phyloP scores from a whole-genome alignment of 1,140 invertebrate genomes.

The Amyelois transitella region DNA sequence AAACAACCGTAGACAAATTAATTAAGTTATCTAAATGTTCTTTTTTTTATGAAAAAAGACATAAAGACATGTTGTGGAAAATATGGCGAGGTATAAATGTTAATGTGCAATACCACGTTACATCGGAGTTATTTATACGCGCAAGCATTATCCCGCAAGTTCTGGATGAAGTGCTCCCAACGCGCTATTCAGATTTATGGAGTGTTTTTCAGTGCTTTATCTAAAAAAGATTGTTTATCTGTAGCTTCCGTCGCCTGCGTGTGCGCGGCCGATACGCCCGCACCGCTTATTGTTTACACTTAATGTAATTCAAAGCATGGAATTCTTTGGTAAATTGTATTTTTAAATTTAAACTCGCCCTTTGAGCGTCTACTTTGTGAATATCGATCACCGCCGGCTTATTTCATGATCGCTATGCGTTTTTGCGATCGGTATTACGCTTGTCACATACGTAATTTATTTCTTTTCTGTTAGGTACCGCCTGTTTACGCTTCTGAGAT shows the following conservation, averaged over 20 bases:
- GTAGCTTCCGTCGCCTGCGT: conserved; percentile 60
- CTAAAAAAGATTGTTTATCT: conserved; percentile 72
- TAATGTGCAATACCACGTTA: not conserved
- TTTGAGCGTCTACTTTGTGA: conserved; percentile 48
- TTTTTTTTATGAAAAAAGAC: no score
- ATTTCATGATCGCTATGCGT: conserved; percentile 55
- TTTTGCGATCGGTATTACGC: conserved; percentile 64
- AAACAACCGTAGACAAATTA: no score
- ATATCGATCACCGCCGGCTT: conserved; percentile 52
- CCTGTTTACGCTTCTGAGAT: conserved; percentile 8
- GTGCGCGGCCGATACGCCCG: conserved; percentile 54
- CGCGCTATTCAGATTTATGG: conserved; percentile 46
- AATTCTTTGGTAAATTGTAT: conserved; percentile 68
- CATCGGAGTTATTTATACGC: conserved; percentile 16
- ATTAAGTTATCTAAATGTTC: no score
- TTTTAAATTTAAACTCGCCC: conserved; percentile 64
- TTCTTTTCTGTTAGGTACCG: conserved; percentile 30
- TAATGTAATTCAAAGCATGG: conserved; percentile 72
- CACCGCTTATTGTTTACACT: conserved; percentile 69
- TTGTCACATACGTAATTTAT: conserved; percentile 47
- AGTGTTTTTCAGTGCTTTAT: conserved; percentile 62
- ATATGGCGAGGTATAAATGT: not conserved
- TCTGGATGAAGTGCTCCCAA: conserved; percentile 44
- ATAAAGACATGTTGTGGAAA: no score
- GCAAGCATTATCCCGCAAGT: conserved; percentile 29